Percentiles rank a stretch among this genome's conserved stretches.
Conservation (phyloP, 2,888 invertebrate species). For the Hypomecis punctinalis region DNA sequence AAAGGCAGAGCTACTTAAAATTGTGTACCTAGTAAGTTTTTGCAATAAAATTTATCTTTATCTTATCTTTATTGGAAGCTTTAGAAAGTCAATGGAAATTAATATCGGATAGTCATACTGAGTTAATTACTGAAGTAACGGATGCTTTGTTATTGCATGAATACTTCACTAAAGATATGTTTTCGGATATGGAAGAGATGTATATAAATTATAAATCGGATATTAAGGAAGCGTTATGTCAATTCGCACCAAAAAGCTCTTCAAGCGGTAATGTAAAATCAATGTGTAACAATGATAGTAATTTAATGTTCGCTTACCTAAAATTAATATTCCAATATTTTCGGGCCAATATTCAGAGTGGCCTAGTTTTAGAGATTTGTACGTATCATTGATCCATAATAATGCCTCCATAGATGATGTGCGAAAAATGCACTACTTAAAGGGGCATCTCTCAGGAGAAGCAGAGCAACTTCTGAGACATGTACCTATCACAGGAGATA, state of each 20-base stretch:
- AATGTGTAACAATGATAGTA: background rate
- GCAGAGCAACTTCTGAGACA: slow-evolving; percentile 4
- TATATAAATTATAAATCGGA: background rate
- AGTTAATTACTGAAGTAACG: background rate
- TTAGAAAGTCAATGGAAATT: background rate
- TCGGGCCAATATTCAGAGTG: slow-evolving; percentile 6
- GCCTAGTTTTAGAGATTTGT: slow-evolving; percentile 1
- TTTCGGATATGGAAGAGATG: background rate
- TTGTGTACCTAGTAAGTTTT: no score
- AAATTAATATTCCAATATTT: slow-evolving; percentile 3
- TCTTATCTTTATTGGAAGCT: no score
- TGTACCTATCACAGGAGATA: slow-evolving; percentile 1
- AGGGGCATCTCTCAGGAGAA: slow-evolving; percentile 2
- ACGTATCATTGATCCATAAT: slow-evolving; percentile 3
- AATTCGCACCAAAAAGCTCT: background rate
- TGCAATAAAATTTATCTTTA: no score
- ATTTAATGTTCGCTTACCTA: background rate
- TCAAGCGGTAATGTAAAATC: background rate
- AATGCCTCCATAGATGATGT: slow-evolving; percentile 3
- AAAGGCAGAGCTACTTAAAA: no score
- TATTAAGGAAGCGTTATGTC: background rate
- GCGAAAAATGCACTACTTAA: background rate
- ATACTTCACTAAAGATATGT: background rate
- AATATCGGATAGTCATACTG: background rate
- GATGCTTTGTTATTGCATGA: background rate